phyloP scores from a whole-genome alignment of 2,113 vertebrate genomes.

The Naja naja region DNA sequence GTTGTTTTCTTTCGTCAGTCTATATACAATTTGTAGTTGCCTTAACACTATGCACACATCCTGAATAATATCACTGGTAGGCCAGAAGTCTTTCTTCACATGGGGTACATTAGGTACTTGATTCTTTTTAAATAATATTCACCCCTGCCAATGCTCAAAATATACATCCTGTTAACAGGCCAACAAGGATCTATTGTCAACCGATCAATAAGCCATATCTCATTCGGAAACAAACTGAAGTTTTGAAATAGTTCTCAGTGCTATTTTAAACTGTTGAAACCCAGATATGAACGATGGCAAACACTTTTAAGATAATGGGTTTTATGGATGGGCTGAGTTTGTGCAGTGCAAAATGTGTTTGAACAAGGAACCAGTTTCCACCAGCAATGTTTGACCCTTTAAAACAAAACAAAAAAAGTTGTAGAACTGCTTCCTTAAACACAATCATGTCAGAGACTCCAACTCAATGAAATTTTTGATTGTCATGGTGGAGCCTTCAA shows the following conservation, averaged over 20 bases:
- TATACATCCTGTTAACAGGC: background rate
- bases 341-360: background rate
- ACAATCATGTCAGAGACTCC: background rate
- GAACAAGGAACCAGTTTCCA: conserved; percentile 25
- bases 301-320: conserved; percentile 1
- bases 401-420: background rate
- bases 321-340: conserved; percentile 9
- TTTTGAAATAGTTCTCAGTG: conserved; percentile 33
- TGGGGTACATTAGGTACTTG: background rate
- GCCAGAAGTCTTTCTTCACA: conserved; percentile 28
- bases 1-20: conserved; percentile 39
- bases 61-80: conserved; percentile 1
- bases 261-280: conserved; percentile 30
- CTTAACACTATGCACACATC: background rate
- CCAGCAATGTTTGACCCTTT: conserved; percentile 33
- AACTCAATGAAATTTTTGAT: background rate
- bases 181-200: background rate
- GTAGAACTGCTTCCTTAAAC: conserved; percentile 21
- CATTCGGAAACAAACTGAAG: conserved; percentile 39
- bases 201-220: conserved; percentile 42
- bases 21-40: background rate
- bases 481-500: background rate
- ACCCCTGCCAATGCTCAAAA: background rate
- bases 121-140: background rate
- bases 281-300: conserved; percentile 15